Percentiles rank a stretch among this genome's conserved stretches.
phyloP scores from a whole-genome alignment of 2,888 invertebrate genomes.

The Acronicta alni region DNA sequence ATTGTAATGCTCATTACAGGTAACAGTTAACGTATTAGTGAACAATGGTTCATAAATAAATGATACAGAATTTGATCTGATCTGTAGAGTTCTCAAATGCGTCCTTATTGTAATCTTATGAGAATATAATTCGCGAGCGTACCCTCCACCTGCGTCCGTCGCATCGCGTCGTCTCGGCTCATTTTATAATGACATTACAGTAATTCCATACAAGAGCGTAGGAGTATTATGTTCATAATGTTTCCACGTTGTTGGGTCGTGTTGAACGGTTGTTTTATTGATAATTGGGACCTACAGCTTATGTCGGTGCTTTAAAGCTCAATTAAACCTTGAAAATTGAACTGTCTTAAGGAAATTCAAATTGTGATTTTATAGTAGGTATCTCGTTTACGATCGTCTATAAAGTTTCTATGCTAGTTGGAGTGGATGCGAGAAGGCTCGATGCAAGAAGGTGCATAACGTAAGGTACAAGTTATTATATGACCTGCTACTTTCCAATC shows the following conservation, averaged over 20 bases:
- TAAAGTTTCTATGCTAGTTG: constrained; percentile 60
- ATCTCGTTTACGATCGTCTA: constrained; percentile 68
- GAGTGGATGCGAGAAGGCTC: constrained; percentile 26
- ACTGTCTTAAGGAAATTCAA: constrained; percentile 73
- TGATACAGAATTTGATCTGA: neutral
- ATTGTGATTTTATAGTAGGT: constrained; percentile 69
- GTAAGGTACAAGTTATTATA: constrained; percentile 48
- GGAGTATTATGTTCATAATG: constrained; percentile 57
- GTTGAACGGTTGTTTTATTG: constrained; percentile 70
- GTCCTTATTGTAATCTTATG: constrained; percentile 22
- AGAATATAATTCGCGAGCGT: constrained; percentile 42
- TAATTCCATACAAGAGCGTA: constrained; percentile 53
- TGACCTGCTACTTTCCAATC: constrained; percentile 56
- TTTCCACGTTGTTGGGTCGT: constrained; percentile 52
- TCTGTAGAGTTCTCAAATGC: constrained; percentile 9
- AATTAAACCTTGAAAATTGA: constrained; percentile 79
- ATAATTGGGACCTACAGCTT: constrained; percentile 71
- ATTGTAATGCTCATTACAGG: constrained; percentile 2
- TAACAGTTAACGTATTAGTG: constrained; percentile 2
- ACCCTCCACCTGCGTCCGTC: constrained; percentile 19
- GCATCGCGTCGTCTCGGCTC: constrained; percentile 18
- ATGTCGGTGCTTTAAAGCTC: constrained; percentile 69
- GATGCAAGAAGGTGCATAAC: constrained; percentile 24
- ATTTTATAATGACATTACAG: constrained; percentile 58
- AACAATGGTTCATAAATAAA: constrained; percentile 2